Evolutionary conservation across 2,888 invertebrate species (phyloP), one percentile per base, ranked within the genome.

Genomic region (Dusona sp.): DNA sequence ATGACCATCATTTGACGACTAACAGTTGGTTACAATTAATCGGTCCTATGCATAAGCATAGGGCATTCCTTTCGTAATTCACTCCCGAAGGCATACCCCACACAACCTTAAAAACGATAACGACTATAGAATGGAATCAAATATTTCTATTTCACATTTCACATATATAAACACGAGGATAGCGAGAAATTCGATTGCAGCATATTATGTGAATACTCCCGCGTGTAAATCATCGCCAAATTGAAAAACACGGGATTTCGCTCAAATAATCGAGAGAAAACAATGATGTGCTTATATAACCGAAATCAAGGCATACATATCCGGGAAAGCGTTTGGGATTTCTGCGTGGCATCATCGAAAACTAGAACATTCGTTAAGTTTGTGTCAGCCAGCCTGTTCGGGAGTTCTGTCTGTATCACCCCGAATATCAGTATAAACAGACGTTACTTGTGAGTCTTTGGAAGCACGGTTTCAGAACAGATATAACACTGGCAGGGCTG

Each of bases 241-340:
- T 42, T 13, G 13, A 42, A 42, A 42, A 1, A 11, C 1, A 13
- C 11, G 11, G 42, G 11, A n/a, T n/a, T 42, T 42, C 13, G 11
- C 13, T 11, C 42, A 42, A 2, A 11, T 13, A 2, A 13, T 42
- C 2, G 13, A 42, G 13, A 42, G 42, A 42, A 42, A 42, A 42
- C 3, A 42, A 42, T 42, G 13, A 13, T 11, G 11, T 13, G 11
- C 2, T 42, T 13, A 42, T 2, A 48, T 48, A n/a, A 48, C 33
- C 48, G 57, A 33, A 68, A 82, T 75, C 68, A 51, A 68, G 22
- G 48, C 68, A 36, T 75, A 68, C n/a, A n/a, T n/a, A 68, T 57
- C 13, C 9, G 22, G 73, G 70, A 67, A 78, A 67, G 51, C 65
- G 25, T 75, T 19, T 48, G 48, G 73, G 73, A 54, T 80, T 80